phyloP scores from a whole-genome alignment of 2,797 vertebrate genomes.

The Artibeus lituratus region DNA sequence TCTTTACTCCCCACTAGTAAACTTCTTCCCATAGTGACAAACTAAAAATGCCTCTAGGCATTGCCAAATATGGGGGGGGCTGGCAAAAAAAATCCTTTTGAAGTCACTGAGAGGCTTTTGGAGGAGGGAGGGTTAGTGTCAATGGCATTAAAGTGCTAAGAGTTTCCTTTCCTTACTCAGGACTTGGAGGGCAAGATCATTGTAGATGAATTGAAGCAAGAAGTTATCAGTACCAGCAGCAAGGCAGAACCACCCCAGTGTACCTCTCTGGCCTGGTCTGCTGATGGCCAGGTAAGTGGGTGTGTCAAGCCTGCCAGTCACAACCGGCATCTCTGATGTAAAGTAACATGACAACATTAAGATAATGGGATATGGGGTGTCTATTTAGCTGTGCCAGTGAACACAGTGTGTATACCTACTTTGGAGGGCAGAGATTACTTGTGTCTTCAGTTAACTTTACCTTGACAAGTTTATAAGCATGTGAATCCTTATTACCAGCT shows the following conservation, averaged over 20 bases:
- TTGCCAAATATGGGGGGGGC: not conserved
- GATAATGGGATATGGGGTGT: not conserved
- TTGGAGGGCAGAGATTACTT: not conserved
- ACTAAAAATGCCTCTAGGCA: not conserved
- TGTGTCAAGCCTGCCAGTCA: not conserved
- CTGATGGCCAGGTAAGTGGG: slow-evolving; percentile 92
- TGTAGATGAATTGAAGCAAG: slow-evolving; percentile 96
- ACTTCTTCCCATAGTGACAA: not conserved
- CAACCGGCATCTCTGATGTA: not conserved
- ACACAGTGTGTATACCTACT: not conserved
- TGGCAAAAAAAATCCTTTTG: not conserved
- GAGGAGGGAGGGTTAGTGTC: not conserved
- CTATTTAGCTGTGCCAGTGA: not conserved
- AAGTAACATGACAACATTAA: not conserved
- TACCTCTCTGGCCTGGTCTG: slow-evolving; percentile 95
- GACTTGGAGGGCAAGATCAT: slow-evolving; percentile 98
- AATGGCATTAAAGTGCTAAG: not conserved
- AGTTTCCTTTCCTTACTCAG: slow-evolving; percentile 73
- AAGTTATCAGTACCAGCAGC: slow-evolving; percentile 97
- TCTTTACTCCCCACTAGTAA: not conserved
- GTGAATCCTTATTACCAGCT: not conserved
- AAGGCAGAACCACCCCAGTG: slow-evolving; percentile 96
- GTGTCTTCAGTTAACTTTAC: not conserved
- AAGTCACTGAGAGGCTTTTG: not conserved
- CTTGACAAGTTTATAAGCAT: not conserved